Evolutionary conservation across 2,113 vertebrate species (phyloP), one percentile per base, ranked within the genome.

Genomic region (Condylura cristata): DNA sequence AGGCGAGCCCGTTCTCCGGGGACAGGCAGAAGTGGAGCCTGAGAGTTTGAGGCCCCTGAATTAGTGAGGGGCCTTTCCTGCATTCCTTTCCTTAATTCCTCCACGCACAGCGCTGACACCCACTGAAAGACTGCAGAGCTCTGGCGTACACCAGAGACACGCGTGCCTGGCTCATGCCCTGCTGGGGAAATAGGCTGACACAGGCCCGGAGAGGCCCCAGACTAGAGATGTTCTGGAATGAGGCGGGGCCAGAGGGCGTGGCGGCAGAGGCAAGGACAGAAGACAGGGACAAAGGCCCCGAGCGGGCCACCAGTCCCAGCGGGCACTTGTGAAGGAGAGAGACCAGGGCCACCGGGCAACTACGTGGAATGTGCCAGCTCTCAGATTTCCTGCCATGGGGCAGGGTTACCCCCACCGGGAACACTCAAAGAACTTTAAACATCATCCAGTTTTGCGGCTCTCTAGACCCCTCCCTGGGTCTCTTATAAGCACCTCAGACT

Each of bases 281-380:
- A 34, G 41, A 1, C 74, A 26, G 8, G 2, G 72, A 53, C 39
- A 30, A 30, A 78, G 32, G 22, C 5, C 66, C 56, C 0, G 34
- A 30, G n/a, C n/a, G n/a, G n/a, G n/a, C n/a, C n/a, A n/a, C n/a
- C n/a, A n/a, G n/a, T n/a, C n/a, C n/a, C n/a, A n/a, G n/a, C n/a
- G n/a, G n/a, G n/a, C n/a, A n/a, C n/a, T n/a, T n/a, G n/a, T n/a
- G n/a, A n/a, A n/a, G n/a, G n/a, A n/a, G n/a, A n/a, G n/a, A n/a
- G n/a, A n/a, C n/a, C n/a, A n/a, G n/a, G n/a, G n/a, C n/a, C n/a
- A n/a, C n/a, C n/a, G n/a, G n/a, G n/a, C n/a, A n/a, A n/a, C n/a
- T n/a, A n/a, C n/a, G n/a, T n/a, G n/a, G n/a, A 28, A 1, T 0
- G 0, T 44, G 9, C 41, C 18, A 2, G 0, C 1, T 41, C 6